A percentile compares a stretch with the other conserved stretches of the same genome.
These are phyloP conservation scores for Lottia scabra DNA, from an alignment of 2,888 invertebrate genomes.

Conservation along the genomic window DNA sequence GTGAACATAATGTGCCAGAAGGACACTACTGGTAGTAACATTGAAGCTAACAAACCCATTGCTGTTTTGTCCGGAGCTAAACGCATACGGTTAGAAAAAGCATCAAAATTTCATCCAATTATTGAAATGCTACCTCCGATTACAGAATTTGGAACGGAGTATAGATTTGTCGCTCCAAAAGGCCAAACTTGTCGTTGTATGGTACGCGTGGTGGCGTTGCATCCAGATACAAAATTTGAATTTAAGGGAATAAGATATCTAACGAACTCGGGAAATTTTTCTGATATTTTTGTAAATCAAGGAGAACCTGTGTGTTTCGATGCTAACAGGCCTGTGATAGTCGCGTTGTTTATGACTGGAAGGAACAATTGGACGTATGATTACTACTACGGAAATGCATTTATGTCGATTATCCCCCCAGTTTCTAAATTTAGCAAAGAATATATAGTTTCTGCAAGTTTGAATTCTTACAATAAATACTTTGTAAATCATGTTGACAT, in stretches of 20 bases:
- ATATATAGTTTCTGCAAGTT: no score
- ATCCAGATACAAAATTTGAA: neutral
- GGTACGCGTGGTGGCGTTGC: neutral
- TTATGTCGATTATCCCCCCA: neutral
- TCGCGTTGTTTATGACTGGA: neutral
- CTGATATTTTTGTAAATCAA: neutral
- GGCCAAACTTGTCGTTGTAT: neutral
- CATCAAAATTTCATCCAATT: neutral
- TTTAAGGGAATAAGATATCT: neutral
- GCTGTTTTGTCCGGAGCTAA: neutral
- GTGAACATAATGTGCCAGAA: neutral
- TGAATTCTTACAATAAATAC: no score
- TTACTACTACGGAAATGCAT: neutral
- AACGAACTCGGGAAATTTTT: neutral
- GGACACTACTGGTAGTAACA: neutral
- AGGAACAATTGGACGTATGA: neutral
- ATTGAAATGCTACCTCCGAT: neutral
- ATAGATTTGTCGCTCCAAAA: neutral
- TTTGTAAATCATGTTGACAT: no score
- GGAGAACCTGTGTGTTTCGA: neutral
- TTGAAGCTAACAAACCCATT: neutral
- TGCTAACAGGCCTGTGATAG: neutral
- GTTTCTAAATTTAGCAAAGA: neutral
- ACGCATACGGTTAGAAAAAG: neutral
- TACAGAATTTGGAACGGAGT: neutral